Conservation (phyloP, 2,113 vertebrate genomes). For the Eubucco bourcierii region DNA sequence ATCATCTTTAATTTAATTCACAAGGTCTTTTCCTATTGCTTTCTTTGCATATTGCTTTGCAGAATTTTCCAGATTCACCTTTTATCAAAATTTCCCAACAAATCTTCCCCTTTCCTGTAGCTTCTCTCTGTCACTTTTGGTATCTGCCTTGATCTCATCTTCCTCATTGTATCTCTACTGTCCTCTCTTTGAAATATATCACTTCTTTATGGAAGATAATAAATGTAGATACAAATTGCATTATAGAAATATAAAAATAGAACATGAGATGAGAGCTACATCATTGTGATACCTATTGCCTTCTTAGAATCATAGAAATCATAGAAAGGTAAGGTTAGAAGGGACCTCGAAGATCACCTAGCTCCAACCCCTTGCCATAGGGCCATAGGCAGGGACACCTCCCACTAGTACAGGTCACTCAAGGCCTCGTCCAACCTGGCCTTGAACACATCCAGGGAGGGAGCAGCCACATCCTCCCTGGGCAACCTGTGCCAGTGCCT, state of each 20-base stretch:
- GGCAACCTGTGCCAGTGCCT: no score
- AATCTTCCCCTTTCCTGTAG: accelerated
- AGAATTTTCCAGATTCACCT: background rate
- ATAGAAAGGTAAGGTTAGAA: no score
- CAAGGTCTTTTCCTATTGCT: background rate
- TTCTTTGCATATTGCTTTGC: background rate
- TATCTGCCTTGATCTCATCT: background rate
- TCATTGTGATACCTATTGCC: background rate
- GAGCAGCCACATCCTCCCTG: no score
- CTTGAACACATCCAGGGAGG: no score
- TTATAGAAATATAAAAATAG: background rate
- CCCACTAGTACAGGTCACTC: no score
- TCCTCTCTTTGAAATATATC: background rate
- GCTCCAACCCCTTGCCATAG: no score
- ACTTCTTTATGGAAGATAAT: background rate
- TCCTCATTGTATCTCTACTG: background rate
- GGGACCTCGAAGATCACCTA: no score
- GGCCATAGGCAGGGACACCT: no score
- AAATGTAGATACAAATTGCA: background rate
- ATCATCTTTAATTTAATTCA: background rate
- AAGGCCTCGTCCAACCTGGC: no score
- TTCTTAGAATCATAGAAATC: background rate
- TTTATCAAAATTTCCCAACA: background rate
- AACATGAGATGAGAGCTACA: background rate
- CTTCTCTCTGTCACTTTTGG: background rate